These are phyloP conservation scores for Sebastes diaconus DNA, from an alignment of 2,797 vertebrate genomes.

Conservation along the genomic window DNA sequence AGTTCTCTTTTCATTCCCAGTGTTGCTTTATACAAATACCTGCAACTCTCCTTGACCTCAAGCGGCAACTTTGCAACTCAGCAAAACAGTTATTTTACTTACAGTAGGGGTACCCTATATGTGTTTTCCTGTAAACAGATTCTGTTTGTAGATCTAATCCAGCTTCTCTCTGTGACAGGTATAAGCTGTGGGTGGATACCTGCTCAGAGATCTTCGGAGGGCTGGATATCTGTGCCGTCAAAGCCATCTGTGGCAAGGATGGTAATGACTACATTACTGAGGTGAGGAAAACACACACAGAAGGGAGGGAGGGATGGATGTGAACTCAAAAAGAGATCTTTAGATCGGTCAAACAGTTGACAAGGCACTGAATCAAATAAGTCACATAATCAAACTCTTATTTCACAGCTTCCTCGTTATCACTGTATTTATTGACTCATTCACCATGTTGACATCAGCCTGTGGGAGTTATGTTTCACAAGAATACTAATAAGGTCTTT, in stretches of 20 bases:
- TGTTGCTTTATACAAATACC: neutral
- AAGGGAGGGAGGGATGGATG: neutral
- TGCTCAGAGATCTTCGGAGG: constrained; percentile 96
- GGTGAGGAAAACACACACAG: constrained; percentile 78
- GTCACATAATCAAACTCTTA: neutral
- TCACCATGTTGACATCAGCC: neutral
- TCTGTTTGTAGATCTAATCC: neutral
- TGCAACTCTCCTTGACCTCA: neutral
- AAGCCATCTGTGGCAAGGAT: constrained; percentile 98
- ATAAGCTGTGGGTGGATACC: constrained; percentile 95
- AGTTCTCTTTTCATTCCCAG: neutral
- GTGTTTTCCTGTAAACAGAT: neutral
- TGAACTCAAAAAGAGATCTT: neutral
- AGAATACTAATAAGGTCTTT: constrained; percentile 33
- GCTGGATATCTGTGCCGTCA: constrained; percentile 97
- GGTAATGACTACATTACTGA: constrained; percentile 99
- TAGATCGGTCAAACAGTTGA: neutral
- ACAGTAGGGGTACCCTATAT: neutral
- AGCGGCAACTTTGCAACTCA: neutral
- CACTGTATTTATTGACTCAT: constrained; percentile 9
- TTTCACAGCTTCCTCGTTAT: neutral
- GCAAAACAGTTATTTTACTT: neutral
- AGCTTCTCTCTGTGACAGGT: constrained; percentile 68
- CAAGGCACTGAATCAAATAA: neutral
- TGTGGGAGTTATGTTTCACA: constrained; percentile 17